Conservation (phyloP, 2,113 vertebrate species). For the Okapia johnstoni region DNA sequence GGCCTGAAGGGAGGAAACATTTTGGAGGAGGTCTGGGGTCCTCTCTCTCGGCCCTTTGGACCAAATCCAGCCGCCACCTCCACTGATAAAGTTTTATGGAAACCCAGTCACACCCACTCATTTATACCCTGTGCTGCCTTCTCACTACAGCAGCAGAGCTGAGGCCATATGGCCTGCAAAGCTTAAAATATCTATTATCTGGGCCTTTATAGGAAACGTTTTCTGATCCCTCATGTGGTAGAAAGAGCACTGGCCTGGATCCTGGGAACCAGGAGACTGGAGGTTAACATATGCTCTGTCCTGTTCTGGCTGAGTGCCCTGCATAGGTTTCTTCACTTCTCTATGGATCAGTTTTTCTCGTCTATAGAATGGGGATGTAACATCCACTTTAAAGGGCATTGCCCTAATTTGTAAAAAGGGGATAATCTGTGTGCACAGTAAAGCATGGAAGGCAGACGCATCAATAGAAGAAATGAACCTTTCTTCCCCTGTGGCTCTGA, state of each 20-base stretch:
- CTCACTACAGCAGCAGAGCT: not conserved
- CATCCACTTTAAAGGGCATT: not conserved
- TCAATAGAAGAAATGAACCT: not conserved
- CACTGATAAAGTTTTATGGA: not conserved
- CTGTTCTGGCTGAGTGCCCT: not conserved
- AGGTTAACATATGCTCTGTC: not conserved
- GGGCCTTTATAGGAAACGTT: not conserved
- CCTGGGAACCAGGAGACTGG: not conserved
- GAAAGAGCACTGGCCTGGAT: not conserved
- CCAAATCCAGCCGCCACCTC: not conserved
- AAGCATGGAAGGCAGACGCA: not conserved
- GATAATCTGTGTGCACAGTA: not conserved
- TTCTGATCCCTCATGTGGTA: not conserved
- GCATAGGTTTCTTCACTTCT: not conserved
- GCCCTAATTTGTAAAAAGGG: not conserved
- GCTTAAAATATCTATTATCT: not conserved
- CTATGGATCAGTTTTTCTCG: not conserved
- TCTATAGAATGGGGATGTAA: not conserved
- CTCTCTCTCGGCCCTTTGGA: not conserved
- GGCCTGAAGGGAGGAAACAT: not conserved
- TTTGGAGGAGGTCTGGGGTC: not conserved
- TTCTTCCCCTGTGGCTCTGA: not conserved
- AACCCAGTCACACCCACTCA: not conserved
- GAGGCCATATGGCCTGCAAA: not conserved
- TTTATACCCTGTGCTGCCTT: not conserved